Conservation (phyloP, 2,113 vertebrate genomes). For the Lipophrys pholis region DNA sequence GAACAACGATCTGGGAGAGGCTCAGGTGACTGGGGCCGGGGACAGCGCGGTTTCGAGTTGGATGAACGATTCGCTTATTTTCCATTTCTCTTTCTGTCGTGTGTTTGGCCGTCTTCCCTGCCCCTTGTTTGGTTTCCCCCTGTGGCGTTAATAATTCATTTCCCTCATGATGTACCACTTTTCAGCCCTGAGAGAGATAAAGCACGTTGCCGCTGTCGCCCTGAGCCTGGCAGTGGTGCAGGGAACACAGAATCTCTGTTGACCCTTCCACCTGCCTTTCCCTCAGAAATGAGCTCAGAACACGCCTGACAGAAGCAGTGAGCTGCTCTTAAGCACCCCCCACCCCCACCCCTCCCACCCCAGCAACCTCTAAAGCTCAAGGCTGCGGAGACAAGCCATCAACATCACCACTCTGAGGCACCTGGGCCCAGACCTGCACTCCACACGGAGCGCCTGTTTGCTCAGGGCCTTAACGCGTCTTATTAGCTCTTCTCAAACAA, state of each 20-base stretch:
- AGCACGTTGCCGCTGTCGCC: constrained; percentile 62
- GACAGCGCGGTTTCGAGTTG: constrained; percentile 4
- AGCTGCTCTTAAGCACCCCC: constrained; percentile 69
- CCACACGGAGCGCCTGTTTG: constrained; percentile 72
- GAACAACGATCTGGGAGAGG: constrained; percentile 98
- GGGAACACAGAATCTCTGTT: constrained; percentile 63
- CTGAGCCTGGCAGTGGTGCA: constrained; percentile 38
- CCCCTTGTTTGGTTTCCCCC: constrained; percentile 42
- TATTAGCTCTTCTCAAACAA: constrained; percentile 84
- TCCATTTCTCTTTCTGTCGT: constrained; percentile 29
- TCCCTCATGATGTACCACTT: constrained; percentile 50
- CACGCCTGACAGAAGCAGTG: constrained; percentile 70
- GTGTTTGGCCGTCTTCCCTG: constrained; percentile 25
- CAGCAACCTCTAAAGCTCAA: constrained; percentile 52
- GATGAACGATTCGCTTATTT: constrained; percentile 42
- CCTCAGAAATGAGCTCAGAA: constrained; percentile 53
- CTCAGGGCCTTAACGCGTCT: constrained; percentile 71
- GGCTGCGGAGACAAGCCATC: constrained; percentile 38
- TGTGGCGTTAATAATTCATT: constrained; percentile 76
- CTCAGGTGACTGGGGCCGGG: constrained; percentile 85
- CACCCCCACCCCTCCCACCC: not conserved
- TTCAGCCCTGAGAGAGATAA: constrained; percentile 71
- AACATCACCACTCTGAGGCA: constrained; percentile 45
- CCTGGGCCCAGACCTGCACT: constrained; percentile 60
- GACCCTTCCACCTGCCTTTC: constrained; percentile 66